Percentiles rank a stretch among this genome's conserved stretches.
Evolutionary conservation across 2,797 vertebrate genomes (phyloP).

Genomic region (Anguilla marmorata): DNA sequence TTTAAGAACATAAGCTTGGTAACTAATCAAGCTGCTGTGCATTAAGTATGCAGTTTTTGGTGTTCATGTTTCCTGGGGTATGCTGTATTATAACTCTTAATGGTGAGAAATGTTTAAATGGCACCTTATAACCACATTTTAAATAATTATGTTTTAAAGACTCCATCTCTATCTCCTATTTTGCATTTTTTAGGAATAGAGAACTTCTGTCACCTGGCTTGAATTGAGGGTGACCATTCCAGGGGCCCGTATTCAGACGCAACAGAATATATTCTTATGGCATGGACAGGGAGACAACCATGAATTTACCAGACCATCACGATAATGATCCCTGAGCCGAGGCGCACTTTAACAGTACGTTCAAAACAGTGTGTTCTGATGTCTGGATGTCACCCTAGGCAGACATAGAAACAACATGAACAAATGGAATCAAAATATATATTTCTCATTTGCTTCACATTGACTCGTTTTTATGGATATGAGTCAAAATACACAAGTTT

Average conservation of each 20-base stretch:
- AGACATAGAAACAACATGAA: neutral
- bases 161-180: too few species aligned
- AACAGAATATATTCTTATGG: too few species aligned
- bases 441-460: neutral
- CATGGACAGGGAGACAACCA: neutral
- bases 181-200: too few species aligned
- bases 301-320: neutral
- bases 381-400: neutral
- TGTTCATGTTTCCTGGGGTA: neutral
- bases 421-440: neutral
- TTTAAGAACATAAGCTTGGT: neutral
- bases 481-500: neutral
- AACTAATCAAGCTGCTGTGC: neutral
- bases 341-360: neutral
- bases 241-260: neutral
- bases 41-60: neutral
- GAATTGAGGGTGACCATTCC: neutral
- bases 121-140: neutral
- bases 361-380: neutral
- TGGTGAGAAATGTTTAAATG: neutral
- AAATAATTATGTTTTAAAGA: neutral
- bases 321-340: neutral
- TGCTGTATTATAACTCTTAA: neutral
- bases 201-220: too few species aligned
- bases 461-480: neutral